A percentile compares a stretch with the other conserved stretches of the same genome.
phyloP scores from a whole-genome alignment of 53 echinoderm and acorn worm genomes.

The Arbacia lixula region DNA sequence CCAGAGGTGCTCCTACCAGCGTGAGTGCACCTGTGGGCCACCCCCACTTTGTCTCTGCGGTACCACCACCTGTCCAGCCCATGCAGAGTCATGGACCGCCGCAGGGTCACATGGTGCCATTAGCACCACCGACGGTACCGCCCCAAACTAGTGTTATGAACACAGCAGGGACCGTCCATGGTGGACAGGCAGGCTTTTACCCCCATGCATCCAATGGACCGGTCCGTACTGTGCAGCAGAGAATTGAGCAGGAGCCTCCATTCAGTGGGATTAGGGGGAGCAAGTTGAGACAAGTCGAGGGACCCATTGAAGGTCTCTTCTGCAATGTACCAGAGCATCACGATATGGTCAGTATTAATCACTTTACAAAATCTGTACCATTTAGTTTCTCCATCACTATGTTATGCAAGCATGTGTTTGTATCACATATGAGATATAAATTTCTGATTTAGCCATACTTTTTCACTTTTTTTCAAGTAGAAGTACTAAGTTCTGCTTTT shows the following conservation, averaged over 20 bases:
- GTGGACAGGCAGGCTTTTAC: not conserved
- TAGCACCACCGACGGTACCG: not conserved
- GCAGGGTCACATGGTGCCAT: not conserved
- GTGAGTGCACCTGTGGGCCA: constrained; percentile 17
- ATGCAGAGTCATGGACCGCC: not conserved
- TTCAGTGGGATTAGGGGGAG: constrained; percentile 27
- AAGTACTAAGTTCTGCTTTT: no score
- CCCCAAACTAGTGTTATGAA: not conserved
- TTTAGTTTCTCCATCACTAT: no score
- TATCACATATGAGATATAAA: no score
- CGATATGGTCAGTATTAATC: constrained; percentile 71
- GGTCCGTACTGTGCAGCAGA: not conserved
- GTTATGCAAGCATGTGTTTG: no score
- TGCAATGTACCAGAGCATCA: constrained; percentile 99
- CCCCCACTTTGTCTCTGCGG: not conserved
- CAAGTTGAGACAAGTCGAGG: constrained; percentile 51
- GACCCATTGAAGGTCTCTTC: constrained; percentile 70
- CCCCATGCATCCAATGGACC: not conserved
- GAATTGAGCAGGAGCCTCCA: not conserved
- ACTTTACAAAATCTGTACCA: not conserved
- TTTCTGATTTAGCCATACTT: no score
- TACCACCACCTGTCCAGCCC: not conserved
- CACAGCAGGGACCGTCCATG: constrained; percentile 12
- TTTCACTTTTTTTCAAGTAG: no score
- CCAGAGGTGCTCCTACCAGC: no score